Evolutionary conservation across 1,140 invertebrate genomes (phyloP).

Genomic region (Megalonaias nervosa): DNA sequence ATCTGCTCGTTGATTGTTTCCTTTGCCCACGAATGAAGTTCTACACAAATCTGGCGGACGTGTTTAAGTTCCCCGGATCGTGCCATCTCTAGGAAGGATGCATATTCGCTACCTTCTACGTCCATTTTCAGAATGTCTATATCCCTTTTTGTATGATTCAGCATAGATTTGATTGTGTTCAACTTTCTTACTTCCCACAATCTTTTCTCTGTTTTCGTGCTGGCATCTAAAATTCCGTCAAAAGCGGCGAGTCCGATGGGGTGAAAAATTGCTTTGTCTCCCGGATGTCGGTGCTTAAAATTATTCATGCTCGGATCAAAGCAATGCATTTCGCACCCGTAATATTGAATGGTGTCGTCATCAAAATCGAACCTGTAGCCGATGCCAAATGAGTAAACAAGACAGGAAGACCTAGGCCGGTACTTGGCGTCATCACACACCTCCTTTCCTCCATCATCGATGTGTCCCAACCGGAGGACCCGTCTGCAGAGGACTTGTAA

Average conservation of each 20-base stretch:
- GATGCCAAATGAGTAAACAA: slow-evolving; percentile 50
- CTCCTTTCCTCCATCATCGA: slow-evolving; percentile 55
- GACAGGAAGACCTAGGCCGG: slow-evolving; percentile 35
- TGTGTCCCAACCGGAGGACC: slow-evolving; percentile 44
- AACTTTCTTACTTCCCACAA: slow-evolving; percentile 10
- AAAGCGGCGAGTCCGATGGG: too few relatives aligned
- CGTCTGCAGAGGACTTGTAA: slow-evolving; percentile 34
- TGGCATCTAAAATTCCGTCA: too few relatives aligned
- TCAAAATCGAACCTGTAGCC: slow-evolving; percentile 27
- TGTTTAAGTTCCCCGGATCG: slow-evolving; percentile 3
- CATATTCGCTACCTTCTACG: slow-evolving; percentile 7
- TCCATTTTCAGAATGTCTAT: slow-evolving; percentile 21
- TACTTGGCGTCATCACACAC: slow-evolving; percentile 46
- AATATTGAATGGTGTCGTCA: neutral
- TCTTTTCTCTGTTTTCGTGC: too few relatives aligned
- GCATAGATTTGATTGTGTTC: slow-evolving; percentile 4
- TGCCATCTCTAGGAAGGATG: slow-evolving; percentile 2
- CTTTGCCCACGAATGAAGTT: neutral
- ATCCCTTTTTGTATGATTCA: slow-evolving; percentile 6
- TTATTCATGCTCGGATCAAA: slow-evolving; percentile 11
- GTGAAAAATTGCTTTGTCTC: too few relatives aligned
- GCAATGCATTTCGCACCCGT: slow-evolving; percentile 23
- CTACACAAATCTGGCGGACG: slow-evolving; percentile 8
- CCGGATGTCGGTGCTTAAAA: too few relatives aligned
- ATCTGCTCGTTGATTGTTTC: neutral